Evolutionary conservation across 2,888 invertebrate species (phyloP).

Genomic region (Clunio marinus): DNA sequence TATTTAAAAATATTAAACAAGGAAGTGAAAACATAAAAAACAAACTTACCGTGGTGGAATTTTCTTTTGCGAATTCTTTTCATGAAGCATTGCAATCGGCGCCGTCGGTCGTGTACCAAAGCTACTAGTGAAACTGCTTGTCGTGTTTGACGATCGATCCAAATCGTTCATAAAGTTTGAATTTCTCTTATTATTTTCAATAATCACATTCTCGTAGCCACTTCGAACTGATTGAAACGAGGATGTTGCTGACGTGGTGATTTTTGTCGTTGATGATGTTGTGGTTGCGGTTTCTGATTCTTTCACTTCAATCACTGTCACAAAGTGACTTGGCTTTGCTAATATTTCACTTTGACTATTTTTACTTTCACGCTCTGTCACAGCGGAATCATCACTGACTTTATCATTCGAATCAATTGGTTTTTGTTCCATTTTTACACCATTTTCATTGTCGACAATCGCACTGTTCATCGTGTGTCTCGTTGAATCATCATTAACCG

Average conservation of each 20-base stretch:
- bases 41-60: constrained; percentile 60
- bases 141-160: constrained; percentile 21
- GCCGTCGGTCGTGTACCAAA: constrained; percentile 47
- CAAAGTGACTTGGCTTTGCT: constrained; percentile 57
- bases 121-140: constrained; percentile 15
- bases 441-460: constrained; percentile 38
- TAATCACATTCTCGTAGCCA: constrained; percentile 38
- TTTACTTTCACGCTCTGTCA: constrained; percentile 40
- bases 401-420: constrained; percentile 41
- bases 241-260: constrained; percentile 22
- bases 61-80: constrained; percentile 62
- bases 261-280: constrained; percentile 47
- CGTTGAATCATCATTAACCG: constrained; percentile 32
- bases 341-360: constrained; percentile 41
- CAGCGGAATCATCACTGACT: constrained; percentile 40
- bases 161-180: constrained; percentile 24
- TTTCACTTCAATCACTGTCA: constrained; percentile 85
- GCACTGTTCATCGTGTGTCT: constrained; percentile 41
- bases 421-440: constrained; percentile 10
- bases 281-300: constrained; percentile 56
- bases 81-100: constrained; percentile 56
- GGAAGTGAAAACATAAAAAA: neutral
- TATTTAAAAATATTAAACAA: too few species aligned
- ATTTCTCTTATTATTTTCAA: constrained; percentile 36
- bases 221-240: constrained; percentile 29